phyloP scores from a whole-genome alignment of 2,113 vertebrate genomes.

The Aptenodytes patagonicus region DNA sequence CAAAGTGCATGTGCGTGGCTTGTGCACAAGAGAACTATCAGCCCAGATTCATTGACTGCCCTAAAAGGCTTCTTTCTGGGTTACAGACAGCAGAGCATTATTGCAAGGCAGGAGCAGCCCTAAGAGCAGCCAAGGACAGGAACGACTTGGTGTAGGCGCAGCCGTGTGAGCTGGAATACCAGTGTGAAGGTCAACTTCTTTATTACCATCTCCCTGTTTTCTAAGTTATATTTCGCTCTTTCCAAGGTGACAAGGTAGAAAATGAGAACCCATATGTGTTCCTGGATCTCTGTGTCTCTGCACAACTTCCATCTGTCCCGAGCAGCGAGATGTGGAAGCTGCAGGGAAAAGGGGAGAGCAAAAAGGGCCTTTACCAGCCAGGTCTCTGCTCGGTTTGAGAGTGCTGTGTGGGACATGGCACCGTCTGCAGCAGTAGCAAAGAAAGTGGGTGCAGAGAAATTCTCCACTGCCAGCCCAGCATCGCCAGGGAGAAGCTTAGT shows the following conservation, averaged over 20 bases:
- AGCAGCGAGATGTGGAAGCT: background rate
- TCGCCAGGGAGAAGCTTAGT: background rate
- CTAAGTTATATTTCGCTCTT: background rate
- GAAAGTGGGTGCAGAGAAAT: background rate
- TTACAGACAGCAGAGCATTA: background rate
- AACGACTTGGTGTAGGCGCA: accelerated
- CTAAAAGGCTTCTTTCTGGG: background rate
- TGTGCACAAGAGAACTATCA: background rate
- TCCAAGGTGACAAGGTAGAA: slow-evolving; percentile 26
- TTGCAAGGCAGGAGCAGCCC: background rate
- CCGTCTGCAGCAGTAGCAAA: background rate
- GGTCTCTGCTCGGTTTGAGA: accelerated
- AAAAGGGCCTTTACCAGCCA: background rate
- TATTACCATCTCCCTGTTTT: background rate
- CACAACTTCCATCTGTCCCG: background rate
- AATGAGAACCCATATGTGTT: slow-evolving; percentile 4
- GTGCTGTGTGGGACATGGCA: background rate
- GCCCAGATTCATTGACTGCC: background rate
- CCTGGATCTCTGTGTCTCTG: background rate
- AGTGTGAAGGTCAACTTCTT: background rate
- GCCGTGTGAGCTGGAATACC: background rate
- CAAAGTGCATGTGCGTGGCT: background rate
- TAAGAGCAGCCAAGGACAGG: background rate
- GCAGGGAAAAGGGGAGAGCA: background rate
- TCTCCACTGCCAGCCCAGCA: background rate